Base-by-base conservation (phyloP, 2,888 invertebrate genomes). In the Hemistola chrysoprasaria region DNA sequence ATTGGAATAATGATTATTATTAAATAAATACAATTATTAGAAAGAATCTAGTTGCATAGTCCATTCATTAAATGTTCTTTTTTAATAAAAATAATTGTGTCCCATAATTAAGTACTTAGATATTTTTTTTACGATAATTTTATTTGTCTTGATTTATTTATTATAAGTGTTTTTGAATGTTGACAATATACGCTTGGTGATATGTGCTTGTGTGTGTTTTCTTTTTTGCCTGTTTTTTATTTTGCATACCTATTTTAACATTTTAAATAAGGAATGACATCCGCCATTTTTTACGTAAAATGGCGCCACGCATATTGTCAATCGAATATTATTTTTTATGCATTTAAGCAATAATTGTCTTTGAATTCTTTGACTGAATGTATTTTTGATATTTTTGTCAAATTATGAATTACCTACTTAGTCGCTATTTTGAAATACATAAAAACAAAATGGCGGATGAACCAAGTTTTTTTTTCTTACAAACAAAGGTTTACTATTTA, bases 161-260 rank as follows among this genome's bases (percentile, higher is more conserved):
- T 83, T 60, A 80, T 66, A 77, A 80, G 63, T 71, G 70, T 65
- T 65, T 71, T 69, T 72, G 62, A 71, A 76, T 76, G 79, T 83
- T 85, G 82, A 83, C 73, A 86, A 76, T 86, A 86, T 83, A 86
- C 67, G 83, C 79, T 82, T 82, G 78, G 73, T 79, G 77, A 78
- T 60, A 68, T 77, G 74, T 71, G 75, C 68, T 76, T 70, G 33
- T 68, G 67, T 73, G 57, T 77, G n/a, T n/a, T n/a, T 77, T 78
- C 74, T 57, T 58, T 69, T 69, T 63, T 34, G 59, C 38, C 61
- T 39, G 25, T 55, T 48, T 36, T 45, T 47, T 46, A 41, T 49
- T 48, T 35, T 24, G n/a, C 32, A 21, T 8, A 22, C 11, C 7
- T 23, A 29, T 24, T 23, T 25, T 25, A 11, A n/a, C 5, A 6